Percentiles rank a stretch among this genome's conserved stretches.
phyloP scores from a whole-genome alignment of 2,888 invertebrate genomes.

The Girardia tigrina region DNA sequence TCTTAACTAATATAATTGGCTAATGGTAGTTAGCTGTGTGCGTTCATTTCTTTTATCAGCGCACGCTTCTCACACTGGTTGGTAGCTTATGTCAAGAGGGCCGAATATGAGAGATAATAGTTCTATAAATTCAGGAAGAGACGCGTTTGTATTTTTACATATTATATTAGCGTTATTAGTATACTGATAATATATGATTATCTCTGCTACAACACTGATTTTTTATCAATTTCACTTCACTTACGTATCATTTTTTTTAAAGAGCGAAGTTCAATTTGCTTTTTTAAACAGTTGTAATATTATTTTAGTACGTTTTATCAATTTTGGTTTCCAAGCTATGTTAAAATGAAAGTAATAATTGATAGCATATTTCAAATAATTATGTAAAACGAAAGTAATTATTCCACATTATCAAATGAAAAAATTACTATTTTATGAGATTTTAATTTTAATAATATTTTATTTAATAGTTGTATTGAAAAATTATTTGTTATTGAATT shows the following conservation, averaged over 20 bases:
- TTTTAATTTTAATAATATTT: no score
- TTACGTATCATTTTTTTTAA: background rate
- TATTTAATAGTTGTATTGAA: no score
- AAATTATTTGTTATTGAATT: no score
- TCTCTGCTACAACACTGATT: background rate
- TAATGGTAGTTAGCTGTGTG: background rate
- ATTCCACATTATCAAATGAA: no score
- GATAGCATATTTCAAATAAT: no score
- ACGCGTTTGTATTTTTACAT: background rate
- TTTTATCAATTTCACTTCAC: constrained; percentile 5
- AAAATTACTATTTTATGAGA: no score
- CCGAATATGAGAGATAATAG: constrained; percentile 17
- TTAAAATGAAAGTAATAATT: no score
- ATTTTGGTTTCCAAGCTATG: background rate
- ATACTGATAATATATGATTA: constrained; percentile 10
- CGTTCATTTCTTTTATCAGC: constrained; percentile 1
- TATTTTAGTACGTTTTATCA: constrained; percentile 2
- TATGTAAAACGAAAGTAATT: no score
- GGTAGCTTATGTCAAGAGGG: constrained; percentile 23
- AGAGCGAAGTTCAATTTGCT: constrained; percentile 20
- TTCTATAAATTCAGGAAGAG: background rate
- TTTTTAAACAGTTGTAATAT: background rate
- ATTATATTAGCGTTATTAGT: background rate
- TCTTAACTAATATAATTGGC: background rate
- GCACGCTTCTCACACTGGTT: constrained; percentile 4